Evolutionary conservation across 2,113 vertebrate species (phyloP), one percentile per base, ranked within the genome.

Genomic region (Burhinus bistriatus): DNA sequence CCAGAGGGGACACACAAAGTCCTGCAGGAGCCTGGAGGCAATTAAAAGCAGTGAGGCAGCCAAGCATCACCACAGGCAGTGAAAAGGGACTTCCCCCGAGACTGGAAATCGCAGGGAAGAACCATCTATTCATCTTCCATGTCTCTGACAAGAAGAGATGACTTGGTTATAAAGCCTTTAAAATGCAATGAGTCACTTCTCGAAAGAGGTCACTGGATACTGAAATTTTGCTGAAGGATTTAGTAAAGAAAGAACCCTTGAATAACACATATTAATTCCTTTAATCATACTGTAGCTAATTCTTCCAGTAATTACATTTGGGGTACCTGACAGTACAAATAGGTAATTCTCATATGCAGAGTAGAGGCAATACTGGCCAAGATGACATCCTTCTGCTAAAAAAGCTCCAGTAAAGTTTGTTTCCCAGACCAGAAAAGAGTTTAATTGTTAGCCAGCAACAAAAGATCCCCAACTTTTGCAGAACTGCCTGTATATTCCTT

Each of bases 21-120:
- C 94, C 91, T 96, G 89, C 81, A 97, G 96, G 78, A 89, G 82
- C 95, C 96, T 58, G 45, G 55, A 93, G 93, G 97, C 89, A 91
- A 94, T 95, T 95, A 94, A 87, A 95, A 85, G 84, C 4, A 0
- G 62, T 66, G 91, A 85, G 85, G 87, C 84, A 94, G 84, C 81
- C 71, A 78, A 95, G 87, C 89, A 83, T 73, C 91, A 85, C 86
- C 79, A 93, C 51, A 47, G 90, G 82, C 92, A 93, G 64, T 25
- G 55, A 66, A 93, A 86, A 95, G 51, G 76, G 88, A 45, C 85
- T 75, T 96, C 88, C 86, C 88, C 44, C 5, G 78, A 76, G 92
- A 92, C 75, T 57, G 77, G 51, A 94, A 97, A 72, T 87, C 3
- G 2, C 78, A 89, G 80, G 72, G 75, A 93, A 78, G 55, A 83